Conservation (phyloP, 2,797 vertebrate genomes). For the Toxotes lorentzi region DNA sequence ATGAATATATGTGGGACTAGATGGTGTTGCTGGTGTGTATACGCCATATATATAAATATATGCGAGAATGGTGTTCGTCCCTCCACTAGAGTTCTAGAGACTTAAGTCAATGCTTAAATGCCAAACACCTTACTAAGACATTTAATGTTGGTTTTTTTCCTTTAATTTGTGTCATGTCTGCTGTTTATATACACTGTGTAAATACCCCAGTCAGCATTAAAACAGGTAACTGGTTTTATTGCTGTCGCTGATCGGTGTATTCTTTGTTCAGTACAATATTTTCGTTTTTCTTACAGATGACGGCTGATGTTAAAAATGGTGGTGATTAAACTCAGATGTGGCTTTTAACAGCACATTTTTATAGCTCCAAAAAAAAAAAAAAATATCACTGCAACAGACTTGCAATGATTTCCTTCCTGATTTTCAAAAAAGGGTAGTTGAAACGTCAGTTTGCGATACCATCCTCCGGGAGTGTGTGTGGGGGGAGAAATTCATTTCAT, state of each 20-base stretch:
- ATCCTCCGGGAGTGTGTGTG: slow-evolving; percentile 3
- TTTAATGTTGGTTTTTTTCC: no score
- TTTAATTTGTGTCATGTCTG: no score
- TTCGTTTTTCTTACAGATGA: background rate
- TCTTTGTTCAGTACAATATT: background rate
- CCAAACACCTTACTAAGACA: no score
- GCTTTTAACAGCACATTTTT: background rate
- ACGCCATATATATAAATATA: no score
- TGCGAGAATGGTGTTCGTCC: no score
- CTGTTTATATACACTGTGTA: no score
- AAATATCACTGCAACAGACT: background rate
- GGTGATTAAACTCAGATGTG: background rate
- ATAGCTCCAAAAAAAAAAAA: no score
- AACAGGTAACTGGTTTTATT: no score
- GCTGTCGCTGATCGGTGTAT: no score
- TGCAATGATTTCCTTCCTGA: slow-evolving; percentile 62
- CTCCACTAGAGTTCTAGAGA: no score
- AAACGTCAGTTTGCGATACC: background rate
- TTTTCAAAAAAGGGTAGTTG: slow-evolving; percentile 58
- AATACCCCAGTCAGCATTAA: no score
- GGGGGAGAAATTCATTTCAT: slow-evolving; percentile 33
- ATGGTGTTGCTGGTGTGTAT: background rate
- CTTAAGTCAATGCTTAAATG: no score
- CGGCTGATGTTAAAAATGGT: background rate
- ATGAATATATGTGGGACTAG: background rate